Base-by-base conservation (phyloP, 2,888 invertebrate genomes). In the Eutolmus rufibarbis region DNA sequence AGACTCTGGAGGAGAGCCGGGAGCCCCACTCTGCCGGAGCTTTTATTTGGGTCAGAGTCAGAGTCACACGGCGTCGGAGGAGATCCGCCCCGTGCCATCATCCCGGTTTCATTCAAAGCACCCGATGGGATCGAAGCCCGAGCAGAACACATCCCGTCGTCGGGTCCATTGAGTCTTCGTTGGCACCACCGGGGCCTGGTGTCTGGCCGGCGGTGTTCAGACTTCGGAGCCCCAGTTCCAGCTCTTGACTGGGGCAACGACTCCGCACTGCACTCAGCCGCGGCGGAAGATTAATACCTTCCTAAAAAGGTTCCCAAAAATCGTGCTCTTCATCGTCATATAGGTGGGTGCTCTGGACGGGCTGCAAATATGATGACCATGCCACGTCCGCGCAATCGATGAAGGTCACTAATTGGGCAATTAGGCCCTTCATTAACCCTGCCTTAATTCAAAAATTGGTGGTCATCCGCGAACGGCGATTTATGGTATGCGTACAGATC, bases 11-110 rank as follows among this genome's bases (percentile, higher is more conserved):
- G 43, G 78, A 66, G 66, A 19, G n/a, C 12, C 40, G 19, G 16
- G 40, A 78, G 43, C n/a, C 14, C n/a, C 56, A 51, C 19, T 28
- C 9, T 31, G 81, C 19, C 31, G 8, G 56, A 28, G 56, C 56
- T 81, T 14, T 56, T 81, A 81, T 51, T 31, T 81, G 56, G 81
- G 81, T 81, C 81, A 81, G 81, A 81, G 81, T 81, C 43, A 37
- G 37, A 40, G 43, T 46, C 43, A 16, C 43, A 46, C 43, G 43
- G 16, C 16, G 43, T 14, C 43, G 28, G 28, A 12, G 12, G 23
- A n/a, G 28, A 28, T 66, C 28, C 28, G 28, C 12, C 28, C 56
- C 19, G 23, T n/a, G 7, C 19, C 51, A 2, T n/a, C 66, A 66
- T 66, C 28, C 66, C 66, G 19, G 23, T 66, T 66, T 66, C 66